A percentile compares a stretch with the other conserved stretches of the same genome.
phyloP scores from a whole-genome alignment of 2,888 invertebrate species.

The Pharmacophagus antenor region DNA sequence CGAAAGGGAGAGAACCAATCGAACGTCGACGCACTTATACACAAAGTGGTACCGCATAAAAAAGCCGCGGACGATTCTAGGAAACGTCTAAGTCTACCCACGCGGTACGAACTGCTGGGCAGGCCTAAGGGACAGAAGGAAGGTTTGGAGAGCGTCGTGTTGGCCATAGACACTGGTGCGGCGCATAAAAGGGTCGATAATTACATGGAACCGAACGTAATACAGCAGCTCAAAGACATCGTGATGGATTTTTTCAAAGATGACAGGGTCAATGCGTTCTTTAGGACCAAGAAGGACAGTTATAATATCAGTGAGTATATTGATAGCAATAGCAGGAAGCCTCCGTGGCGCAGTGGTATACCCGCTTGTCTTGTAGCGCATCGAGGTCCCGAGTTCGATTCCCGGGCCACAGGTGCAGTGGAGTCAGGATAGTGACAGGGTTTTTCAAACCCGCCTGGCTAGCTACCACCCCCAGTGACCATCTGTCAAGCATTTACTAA shows the following conservation, averaged over 20 bases:
- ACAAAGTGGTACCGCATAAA: conserved; percentile 38
- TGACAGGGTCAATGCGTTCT: conserved; percentile 11
- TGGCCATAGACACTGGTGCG: conserved; percentile 32
- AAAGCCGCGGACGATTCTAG: conserved; percentile 22
- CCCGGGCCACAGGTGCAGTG: too few species aligned
- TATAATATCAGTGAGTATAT: conserved; percentile 34
- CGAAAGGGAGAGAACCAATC: conserved; percentile 39
- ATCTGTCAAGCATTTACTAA: too few species aligned
- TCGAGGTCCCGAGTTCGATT: too few species aligned
- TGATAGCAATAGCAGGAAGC: neutral
- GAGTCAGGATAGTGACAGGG: too few species aligned
- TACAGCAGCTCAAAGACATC: conserved; percentile 9
- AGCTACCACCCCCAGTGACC: too few species aligned
- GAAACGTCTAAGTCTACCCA: conserved; percentile 34
- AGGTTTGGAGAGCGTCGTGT: conserved; percentile 35
- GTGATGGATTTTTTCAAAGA: conserved; percentile 28
- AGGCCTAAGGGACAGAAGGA: conserved; percentile 13
- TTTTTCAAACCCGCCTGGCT: too few species aligned
- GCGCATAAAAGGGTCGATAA: neutral
- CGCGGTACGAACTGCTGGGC: conserved; percentile 27
- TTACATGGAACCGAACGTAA: neutral
- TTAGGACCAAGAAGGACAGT: conserved; percentile 29
- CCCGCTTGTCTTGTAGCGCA: too few species aligned
- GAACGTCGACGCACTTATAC: conserved; percentile 40
- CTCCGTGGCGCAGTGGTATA: too few species aligned